Base-by-base conservation (phyloP, 2,113 vertebrate species). In the Hypomesus transpacificus region DNA sequence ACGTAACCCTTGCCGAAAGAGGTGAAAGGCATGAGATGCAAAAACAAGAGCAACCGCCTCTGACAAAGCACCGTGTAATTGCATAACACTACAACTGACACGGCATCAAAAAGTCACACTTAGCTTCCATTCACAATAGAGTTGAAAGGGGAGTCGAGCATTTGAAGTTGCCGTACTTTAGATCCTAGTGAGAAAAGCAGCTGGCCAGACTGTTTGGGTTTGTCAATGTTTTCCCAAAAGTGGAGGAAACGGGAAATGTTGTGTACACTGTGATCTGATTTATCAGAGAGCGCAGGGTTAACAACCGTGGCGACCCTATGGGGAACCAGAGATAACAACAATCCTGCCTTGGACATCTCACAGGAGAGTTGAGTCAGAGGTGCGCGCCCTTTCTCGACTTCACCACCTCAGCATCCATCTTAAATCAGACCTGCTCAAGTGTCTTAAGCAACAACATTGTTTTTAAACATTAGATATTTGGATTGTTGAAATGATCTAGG, bases 1-100 rank as follows among this genome's bases (percentile, higher is more conserved):
- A 87, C 83, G 85, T 46, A 70, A 85, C 75, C 82, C 79, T 67
- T 75, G 74, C 78, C n/a, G 79, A 79, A 80, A 54, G 79, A 85
- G 84, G 80, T 87, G 74, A 88, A 84, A 84, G 73, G 76, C 70
- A 70, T 66, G 66, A 85, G 75, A 82, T 64, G 73, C 28, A 59
- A 76, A 85, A 85, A 89, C 74, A 81, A 46, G 46, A 53, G 52
- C 26, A 72, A 70, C 74, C 67, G 59, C 70, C 74, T 73, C 77
- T 74, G 73, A 84, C 72, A 82, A 75, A 84, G 86, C 75, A 74
- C 70, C 2, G 67, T 1, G 51, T 75, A 73, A 79, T 75, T 74
- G 79, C 79, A 69, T 76, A 80, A 84, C 73, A 65, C 81, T 76
- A 68, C 77, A 28, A 53, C 54, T 66, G 13, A 39, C 7, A 14